These are phyloP conservation scores for Clunio marinus DNA, from an alignment of 2,888 invertebrate genomes.

Conservation along the genomic window DNA sequence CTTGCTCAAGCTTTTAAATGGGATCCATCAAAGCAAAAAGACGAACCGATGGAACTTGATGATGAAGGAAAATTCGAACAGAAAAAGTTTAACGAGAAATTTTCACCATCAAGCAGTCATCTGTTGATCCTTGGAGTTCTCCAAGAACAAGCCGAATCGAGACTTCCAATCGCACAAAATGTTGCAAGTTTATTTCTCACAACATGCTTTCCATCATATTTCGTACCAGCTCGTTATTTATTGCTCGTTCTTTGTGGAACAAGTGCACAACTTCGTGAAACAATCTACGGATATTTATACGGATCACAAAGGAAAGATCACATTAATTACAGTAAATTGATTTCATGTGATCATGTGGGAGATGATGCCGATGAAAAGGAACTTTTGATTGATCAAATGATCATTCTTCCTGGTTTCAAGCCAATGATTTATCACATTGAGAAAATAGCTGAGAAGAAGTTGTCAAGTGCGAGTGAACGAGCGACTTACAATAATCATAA, in stretches of 20 bases:
- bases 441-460: conserved; percentile 61
- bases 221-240: conserved; percentile 76
- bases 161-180: conserved; percentile 74
- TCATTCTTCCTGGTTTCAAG: conserved; percentile 66
- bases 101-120: conserved; percentile 49
- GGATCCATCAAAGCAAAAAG: conserved; percentile 42
- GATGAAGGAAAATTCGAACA: conserved; percentile 42
- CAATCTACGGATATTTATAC: conserved; percentile 56
- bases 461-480: conserved; percentile 51
- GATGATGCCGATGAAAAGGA: conserved; percentile 4
- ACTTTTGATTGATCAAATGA: conserved; percentile 44
- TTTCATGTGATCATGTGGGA: conserved; percentile 50
- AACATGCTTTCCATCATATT: conserved; percentile 74
- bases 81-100: conserved; percentile 46
- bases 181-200: conserved; percentile 78
- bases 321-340: conserved; percentile 51
- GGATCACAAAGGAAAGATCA: conserved; percentile 61
- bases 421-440: conserved; percentile 68
- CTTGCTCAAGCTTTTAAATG: conserved; percentile 63
- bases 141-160: conserved; percentile 69
- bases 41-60: conserved; percentile 43
- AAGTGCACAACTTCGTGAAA: conserved; percentile 49
- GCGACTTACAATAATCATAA: conserved; percentile 15
- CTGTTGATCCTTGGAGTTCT: conserved; percentile 61
- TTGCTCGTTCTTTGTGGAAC: conserved; percentile 80